These are phyloP conservation scores for Cryptocephalus moraei DNA, from an alignment of 2,888 invertebrate species.

Conservation along the genomic window DNA sequence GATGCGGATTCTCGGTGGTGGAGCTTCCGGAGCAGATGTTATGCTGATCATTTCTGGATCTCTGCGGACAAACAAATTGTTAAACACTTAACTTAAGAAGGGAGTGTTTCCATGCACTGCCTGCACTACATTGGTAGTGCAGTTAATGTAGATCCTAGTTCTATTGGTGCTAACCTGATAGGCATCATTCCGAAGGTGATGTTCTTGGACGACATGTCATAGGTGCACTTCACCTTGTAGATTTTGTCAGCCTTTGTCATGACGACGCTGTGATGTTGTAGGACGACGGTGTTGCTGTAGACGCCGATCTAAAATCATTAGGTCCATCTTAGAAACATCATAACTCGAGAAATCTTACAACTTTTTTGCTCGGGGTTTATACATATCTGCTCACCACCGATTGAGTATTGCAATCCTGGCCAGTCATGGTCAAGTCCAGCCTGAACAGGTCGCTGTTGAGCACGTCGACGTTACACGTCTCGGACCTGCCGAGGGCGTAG, in stretches of 20 bases:
- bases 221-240: slow-evolving; percentile 92
- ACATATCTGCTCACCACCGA: slow-evolving; percentile 67
- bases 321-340: too few relatives aligned
- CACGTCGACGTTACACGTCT: slow-evolving; percentile 91
- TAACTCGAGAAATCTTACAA: too few relatives aligned
- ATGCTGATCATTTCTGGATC: slow-evolving; percentile 95
- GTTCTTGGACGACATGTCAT: slow-evolving; percentile 93
- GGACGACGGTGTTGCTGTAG: slow-evolving; percentile 87
- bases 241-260: slow-evolving; percentile 96
- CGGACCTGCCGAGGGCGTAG: slow-evolving; percentile 85
- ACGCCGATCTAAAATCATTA: slow-evolving; percentile 66
- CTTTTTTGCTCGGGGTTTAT: too few relatives aligned
- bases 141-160: neutral
- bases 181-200: slow-evolving; percentile 97
- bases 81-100: neutral
- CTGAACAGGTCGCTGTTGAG: slow-evolving; percentile 87
- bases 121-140: neutral
- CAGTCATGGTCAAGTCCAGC: slow-evolving; percentile 84
- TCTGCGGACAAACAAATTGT: slow-evolving; percentile 36
- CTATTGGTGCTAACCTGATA: slow-evolving; percentile 51
- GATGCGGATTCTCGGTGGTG: slow-evolving; percentile 86
- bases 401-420: slow-evolving; percentile 92
- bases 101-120: neutral
- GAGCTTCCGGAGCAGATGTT: slow-evolving; percentile 89
- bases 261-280: slow-evolving; percentile 91